Percentiles rank a stretch among this genome's conserved stretches.
These are phyloP conservation scores for Lichenostomus cassidix DNA, from an alignment of 2,113 vertebrate species.

Conservation along the genomic window DNA sequence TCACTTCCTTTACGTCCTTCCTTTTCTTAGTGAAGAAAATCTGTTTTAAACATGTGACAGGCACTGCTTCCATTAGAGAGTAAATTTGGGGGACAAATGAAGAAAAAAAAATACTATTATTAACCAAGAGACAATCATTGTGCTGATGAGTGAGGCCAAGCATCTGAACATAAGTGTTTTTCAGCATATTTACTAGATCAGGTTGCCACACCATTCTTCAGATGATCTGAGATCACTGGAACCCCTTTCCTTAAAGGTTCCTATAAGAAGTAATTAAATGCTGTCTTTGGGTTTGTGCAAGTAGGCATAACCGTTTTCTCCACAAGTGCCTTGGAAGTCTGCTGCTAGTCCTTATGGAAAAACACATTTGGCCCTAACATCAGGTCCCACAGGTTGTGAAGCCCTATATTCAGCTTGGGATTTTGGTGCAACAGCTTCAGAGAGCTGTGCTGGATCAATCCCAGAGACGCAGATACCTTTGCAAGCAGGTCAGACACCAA, in stretches of 20 bases:
- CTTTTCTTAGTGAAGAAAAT: neutral
- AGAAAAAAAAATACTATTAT: constrained; percentile 1
- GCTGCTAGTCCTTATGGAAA: neutral
- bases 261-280: neutral
- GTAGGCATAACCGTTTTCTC: neutral
- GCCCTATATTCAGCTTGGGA: neutral
- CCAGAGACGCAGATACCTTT: neutral
- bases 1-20: constrained; percentile 57
- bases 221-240: neutral
- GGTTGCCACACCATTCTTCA: neutral
- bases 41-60: constrained; percentile 48
- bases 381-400: rapidly evolving
- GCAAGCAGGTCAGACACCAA: neutral
- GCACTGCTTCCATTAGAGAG: neutral
- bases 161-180: neutral
- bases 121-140: neutral
- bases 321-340: neutral
- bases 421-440: neutral
- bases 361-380: neutral
- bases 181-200: neutral
- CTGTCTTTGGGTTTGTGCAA: neutral
- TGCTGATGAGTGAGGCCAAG: neutral
- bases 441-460: rapidly evolving
- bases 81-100: constrained; percentile 1
- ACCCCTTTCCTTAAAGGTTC: neutral